These are phyloP conservation scores for Zophobas morio DNA, from an alignment of 1,140 invertebrate genomes.

Conservation along the genomic window DNA sequence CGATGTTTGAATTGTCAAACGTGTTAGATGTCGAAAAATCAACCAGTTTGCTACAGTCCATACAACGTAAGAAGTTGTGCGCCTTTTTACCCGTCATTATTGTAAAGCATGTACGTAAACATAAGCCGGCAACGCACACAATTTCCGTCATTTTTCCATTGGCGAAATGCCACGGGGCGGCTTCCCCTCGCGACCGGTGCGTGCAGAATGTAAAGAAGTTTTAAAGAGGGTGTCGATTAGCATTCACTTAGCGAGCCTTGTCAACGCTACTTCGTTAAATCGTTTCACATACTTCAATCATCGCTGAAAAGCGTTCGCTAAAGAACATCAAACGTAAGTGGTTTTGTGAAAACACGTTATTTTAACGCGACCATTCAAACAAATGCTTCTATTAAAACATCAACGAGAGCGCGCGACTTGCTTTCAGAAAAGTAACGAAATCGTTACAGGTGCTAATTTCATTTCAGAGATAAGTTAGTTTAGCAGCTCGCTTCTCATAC, in stretches of 20 bases:
- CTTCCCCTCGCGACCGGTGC: slow-evolving; percentile 29
- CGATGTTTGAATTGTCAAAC: too few species aligned
- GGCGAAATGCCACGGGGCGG: slow-evolving; percentile 12
- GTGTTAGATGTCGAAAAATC: too few species aligned
- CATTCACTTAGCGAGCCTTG: slow-evolving; percentile 47
- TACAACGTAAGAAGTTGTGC: too few species aligned
- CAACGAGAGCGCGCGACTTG: slow-evolving; percentile 11
- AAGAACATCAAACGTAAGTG: slow-evolving; percentile 49
- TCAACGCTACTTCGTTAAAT: slow-evolving; percentile 48
- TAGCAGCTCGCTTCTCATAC: background rate
- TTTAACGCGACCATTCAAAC: slow-evolving; percentile 41
- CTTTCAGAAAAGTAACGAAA: slow-evolving; percentile 19
- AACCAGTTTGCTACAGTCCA: too few species aligned
- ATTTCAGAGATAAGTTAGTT: slow-evolving; percentile 4
- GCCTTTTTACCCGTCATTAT: slow-evolving; percentile 44
- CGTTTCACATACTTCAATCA: slow-evolving; percentile 49
- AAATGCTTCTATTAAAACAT: slow-evolving; percentile 44
- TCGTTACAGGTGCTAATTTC: slow-evolving; percentile 24
- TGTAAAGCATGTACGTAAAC: slow-evolving; percentile 52
- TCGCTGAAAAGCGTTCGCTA: slow-evolving; percentile 42
- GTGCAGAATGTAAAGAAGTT: slow-evolving; percentile 39
- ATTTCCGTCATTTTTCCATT: slow-evolving; percentile 39
- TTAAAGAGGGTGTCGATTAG: slow-evolving; percentile 44
- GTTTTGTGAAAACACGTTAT: slow-evolving; percentile 47
- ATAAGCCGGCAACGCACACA: slow-evolving; percentile 11